phyloP scores from a whole-genome alignment of 2,888 invertebrate species.

The Diaphora mendica region DNA sequence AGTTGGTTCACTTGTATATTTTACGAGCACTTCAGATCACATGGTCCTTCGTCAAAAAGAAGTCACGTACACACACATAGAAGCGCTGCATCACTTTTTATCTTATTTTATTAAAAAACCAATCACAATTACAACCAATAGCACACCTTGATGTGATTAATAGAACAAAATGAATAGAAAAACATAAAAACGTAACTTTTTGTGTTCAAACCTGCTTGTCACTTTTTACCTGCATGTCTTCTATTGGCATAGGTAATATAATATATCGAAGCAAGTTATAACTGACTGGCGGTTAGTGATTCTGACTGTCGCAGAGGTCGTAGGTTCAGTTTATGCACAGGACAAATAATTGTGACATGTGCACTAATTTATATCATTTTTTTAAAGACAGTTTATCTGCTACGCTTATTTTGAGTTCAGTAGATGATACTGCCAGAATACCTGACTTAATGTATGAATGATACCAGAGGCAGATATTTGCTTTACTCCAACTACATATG shows the following conservation, averaged over 20 bases:
- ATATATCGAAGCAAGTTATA: neutral
- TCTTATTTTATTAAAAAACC: neutral
- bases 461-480: too few species aligned
- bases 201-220: neutral
- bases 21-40: conserved; percentile 2
- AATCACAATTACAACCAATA: neutral
- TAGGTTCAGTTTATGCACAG: too few species aligned
- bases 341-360: too few species aligned
- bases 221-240: neutral
- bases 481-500: too few species aligned
- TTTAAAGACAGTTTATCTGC: too few species aligned
- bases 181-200: neutral
- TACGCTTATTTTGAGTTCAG: too few species aligned
- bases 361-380: too few species aligned
- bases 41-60: neutral
- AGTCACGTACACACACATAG: neutral
- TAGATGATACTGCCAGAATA: too few species aligned
- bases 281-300: neutral
- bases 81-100: neutral
- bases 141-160: neutral
- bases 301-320: too few species aligned
- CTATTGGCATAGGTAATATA: neutral
- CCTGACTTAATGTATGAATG: too few species aligned
- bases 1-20: neutral
- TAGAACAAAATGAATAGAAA: neutral